Evolutionary conservation across 2,113 vertebrate species (phyloP).

Genomic region (Phasianus colchicus): DNA sequence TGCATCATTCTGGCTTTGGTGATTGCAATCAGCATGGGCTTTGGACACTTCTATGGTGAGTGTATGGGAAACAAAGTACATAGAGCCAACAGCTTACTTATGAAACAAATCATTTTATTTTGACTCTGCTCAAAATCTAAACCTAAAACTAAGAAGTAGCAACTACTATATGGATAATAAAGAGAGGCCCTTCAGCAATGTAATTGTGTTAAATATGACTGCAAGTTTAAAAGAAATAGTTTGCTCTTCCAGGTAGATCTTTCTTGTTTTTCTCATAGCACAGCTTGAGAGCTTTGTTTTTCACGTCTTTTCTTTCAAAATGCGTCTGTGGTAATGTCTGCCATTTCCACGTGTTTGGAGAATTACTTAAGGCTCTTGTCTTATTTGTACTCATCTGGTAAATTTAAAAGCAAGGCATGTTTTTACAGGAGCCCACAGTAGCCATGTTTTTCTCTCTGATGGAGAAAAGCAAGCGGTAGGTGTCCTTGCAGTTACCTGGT

Average conservation of each 20-base stretch:
- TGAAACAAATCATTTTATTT: not conserved
- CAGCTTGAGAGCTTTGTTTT: not conserved
- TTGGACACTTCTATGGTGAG: constrained; percentile 92
- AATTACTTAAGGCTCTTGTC: not conserved
- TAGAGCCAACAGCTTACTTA: rapidly evolving
- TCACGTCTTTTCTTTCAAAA: not conserved
- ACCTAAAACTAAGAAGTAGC: not conserved
- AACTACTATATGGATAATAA: not conserved
- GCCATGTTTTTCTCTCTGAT: not conserved
- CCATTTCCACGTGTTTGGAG: not conserved
- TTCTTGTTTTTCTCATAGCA: not conserved
- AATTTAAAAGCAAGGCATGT: not conserved
- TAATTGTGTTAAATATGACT: not conserved
- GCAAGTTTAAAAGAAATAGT: not conserved
- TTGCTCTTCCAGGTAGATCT: not conserved
- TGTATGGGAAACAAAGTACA: not conserved
- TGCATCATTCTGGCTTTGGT: constrained; percentile 89
- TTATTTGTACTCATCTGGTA: not conserved
- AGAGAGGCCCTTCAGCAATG: not conserved
- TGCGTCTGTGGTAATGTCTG: not conserved
- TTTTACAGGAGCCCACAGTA: not conserved
- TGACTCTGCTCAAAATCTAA: rapidly evolving
- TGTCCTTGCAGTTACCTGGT: not conserved
- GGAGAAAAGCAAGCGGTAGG: not conserved
- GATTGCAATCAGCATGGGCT: constrained; percentile 91